Conservation (phyloP, 1,140 invertebrate species). For the Tenebrio molitor region DNA sequence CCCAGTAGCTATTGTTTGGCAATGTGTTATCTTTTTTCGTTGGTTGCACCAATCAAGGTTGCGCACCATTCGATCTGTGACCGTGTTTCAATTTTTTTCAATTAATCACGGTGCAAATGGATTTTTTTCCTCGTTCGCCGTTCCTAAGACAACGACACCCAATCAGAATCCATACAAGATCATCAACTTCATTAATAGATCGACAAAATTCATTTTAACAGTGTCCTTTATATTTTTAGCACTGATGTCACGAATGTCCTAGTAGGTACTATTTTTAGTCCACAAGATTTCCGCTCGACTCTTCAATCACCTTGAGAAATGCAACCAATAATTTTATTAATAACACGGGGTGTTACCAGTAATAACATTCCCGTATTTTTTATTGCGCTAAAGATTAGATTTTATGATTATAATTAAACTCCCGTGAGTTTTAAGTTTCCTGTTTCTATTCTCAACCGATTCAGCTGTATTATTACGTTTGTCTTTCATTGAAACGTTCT, state of each 20-base stretch:
- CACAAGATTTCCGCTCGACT: constrained; percentile 6
- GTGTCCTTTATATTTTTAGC: constrained; percentile 1
- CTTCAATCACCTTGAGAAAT: constrained; percentile 15
- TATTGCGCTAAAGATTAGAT: background rate
- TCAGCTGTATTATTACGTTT: too few species aligned
- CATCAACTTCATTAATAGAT: background rate
- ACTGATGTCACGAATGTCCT: constrained; percentile 7
- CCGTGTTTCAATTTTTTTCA: background rate
- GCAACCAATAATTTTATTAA: constrained; percentile 32
- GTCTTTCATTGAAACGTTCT: too few species aligned
- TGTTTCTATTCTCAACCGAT: too few species aligned
- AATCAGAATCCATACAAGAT: too few species aligned
- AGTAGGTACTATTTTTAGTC: constrained; percentile 2
- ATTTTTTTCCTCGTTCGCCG: background rate
- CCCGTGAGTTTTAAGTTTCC: too few species aligned
- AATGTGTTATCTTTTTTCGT: constrained; percentile 6
- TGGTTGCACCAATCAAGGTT: background rate
- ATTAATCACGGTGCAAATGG: background rate
- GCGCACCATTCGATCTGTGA: background rate
- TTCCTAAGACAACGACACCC: too few species aligned
- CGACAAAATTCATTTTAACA: background rate
- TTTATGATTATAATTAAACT: constrained; percentile 2
- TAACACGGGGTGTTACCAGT: constrained; percentile 12
- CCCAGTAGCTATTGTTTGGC: background rate
- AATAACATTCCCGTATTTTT: constrained; percentile 3